These are phyloP conservation scores for Pyrrhosoma nymphula DNA, from an alignment of 2,888 invertebrate genomes.

Conservation along the genomic window DNA sequence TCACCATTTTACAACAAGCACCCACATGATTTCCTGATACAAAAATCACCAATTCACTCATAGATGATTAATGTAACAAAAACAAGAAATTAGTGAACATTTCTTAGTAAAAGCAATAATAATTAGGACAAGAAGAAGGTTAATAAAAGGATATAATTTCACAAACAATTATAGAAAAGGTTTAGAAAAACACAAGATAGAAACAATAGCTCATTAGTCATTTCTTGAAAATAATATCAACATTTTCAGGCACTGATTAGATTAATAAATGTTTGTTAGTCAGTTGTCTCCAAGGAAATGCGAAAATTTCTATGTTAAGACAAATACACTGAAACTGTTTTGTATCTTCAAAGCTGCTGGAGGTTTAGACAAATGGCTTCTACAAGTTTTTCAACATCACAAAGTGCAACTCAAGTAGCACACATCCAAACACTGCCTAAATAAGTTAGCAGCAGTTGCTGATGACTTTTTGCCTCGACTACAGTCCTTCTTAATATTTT, in stretches of 20 bases:
- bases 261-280: slow-evolving; percentile 8
- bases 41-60: slow-evolving; percentile 20
- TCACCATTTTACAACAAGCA: slow-evolving; percentile 33
- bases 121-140: slow-evolving; percentile 42
- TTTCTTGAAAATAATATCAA: slow-evolving; percentile 43
- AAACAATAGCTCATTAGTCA: slow-evolving; percentile 36
- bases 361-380: slow-evolving; percentile 52
- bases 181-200: slow-evolving; percentile 60
- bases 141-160: slow-evolving; percentile 51
- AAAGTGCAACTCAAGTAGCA: slow-evolving; percentile 58
- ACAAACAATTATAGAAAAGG: slow-evolving; percentile 52
- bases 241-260: slow-evolving; percentile 64
- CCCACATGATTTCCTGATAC: slow-evolving; percentile 42
- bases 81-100: slow-evolving; percentile 44
- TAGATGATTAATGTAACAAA: slow-evolving; percentile 4
- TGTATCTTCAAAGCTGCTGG: slow-evolving; percentile 61
- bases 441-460: slow-evolving; percentile 50
- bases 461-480: slow-evolving; percentile 55
- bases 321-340: slow-evolving; percentile 52
- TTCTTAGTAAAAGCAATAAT: slow-evolving; percentile 42
- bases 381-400: slow-evolving; percentile 44
- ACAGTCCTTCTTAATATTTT: slow-evolving; percentile 59
- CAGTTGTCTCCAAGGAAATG: slow-evolving; percentile 54
- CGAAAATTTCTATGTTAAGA: slow-evolving; percentile 40
- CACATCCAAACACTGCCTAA: slow-evolving; percentile 60